Evolutionary conservation across 2,888 invertebrate species (phyloP), one percentile per base, ranked within the genome.

Genomic region (Noctua fimbriata): DNA sequence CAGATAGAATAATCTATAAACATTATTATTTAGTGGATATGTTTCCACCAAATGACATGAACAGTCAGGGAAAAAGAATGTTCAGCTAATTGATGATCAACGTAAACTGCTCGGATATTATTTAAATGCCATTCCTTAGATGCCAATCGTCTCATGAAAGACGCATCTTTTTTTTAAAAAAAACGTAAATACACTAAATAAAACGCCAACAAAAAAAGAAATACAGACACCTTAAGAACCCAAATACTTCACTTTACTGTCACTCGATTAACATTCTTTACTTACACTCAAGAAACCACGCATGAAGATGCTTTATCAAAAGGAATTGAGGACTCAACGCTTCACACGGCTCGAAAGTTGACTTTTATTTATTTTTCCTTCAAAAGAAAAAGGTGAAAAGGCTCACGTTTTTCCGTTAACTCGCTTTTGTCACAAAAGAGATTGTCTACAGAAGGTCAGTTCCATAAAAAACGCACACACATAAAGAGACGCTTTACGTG

Each of bases 341-440:
- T 84, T 81, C 82, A 71, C 78, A 83, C 73, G 79, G 49, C 47
- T 65, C 65, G 47, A 80, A 86, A 76, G 77, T 83, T 67, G 76
- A 77, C 82, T 84, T 79, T 78, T 82, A 76, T 82, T 76, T 82
- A 76, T 73, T 82, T 82, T 73, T 52, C 52, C 55, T 76, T 78
- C 75, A 74, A 80, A 88, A 85, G 72, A 76, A 81, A 82, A 82
- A 83, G 78, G 81, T 84, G 87, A 84, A 89, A 87, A 85, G 85
- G 72, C 82, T 76, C 87, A 86, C 87, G 83, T 87, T 88, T 88
- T 87, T 86, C 84, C 85, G 76, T 82, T 81, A 83, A 84, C 76
- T 83, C 77, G 71, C 69, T 86, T 87, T 79, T 32, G 52, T 14
- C 73, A 66, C 41, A n/a, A 41, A 32, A 14, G 0, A 32, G 32